Evolutionary conservation across 2,888 invertebrate species (phyloP), one percentile per base, ranked within the genome.

Genomic region (Chrysina gloriosa): DNA sequence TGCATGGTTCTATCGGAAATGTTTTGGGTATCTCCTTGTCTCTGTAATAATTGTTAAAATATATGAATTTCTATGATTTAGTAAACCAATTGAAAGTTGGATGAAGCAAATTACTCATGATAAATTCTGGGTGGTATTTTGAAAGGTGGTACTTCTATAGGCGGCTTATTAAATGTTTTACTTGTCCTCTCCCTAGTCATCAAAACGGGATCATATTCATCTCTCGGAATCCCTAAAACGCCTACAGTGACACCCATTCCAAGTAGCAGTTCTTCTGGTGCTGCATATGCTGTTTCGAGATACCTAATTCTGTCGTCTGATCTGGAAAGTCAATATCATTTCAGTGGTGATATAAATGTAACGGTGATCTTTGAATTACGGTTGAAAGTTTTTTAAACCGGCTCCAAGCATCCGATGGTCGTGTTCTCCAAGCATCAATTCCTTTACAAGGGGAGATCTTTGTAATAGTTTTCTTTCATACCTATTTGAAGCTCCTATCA

Each of bases 341-440:
- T 9, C 3, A 2, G 6, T 45, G 25, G 9, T n/a, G 31, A 36
- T 56, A 11, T 0, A 82, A 69, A 16, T n/a, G 9, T 19, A 16
- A 34, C 19, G 14, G 16, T 31, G 9, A 2, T 65, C 70, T 42
- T 6, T 4, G 14, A 68, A 79, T 70, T 77, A 79, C 76, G 80
- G 76, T 61, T 81, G 76, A 31, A 80, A 78, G 65, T 80, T 73
- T 29, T 77, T 76, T 34, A 84, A 77, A 45, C 88, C 89, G 65
- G 89, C 82, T 0, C 87, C 85, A 76, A 89, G 78, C 77, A 89
- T 77, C 52, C 88, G 85, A 75, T 86, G 87, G 78, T 89, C 89
- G 67, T 89, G 87, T n/a, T 84, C 78, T 65, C 85, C 84, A 66
- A 86, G 84, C 75, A 88, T 84, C 47, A 89, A 82, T 77, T 90